Base-by-base conservation (phyloP, 2,888 invertebrate genomes). In the Kuschelorhynchus macadamiae region DNA sequence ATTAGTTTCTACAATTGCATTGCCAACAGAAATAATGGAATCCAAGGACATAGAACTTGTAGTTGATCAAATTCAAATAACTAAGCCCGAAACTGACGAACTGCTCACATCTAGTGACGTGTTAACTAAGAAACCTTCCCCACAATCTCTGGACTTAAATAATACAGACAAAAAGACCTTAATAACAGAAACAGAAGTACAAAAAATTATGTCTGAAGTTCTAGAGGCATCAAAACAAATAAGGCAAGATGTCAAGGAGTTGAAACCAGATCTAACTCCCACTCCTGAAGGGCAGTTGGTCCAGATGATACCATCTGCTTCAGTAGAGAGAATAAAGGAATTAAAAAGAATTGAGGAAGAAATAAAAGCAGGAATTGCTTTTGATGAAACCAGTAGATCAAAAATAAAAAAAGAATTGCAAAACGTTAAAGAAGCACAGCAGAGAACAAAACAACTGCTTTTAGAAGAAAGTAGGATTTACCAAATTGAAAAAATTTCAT, bases 251-350 rank as follows among this genome's bases (percentile, higher is more conserved):
- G 84, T 86, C 0, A 84, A 83, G 71, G 83, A 85, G 76, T 65
- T 86, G 8, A 85, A 85, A 76, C 86, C 86, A n/a, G 85, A 86
- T 74, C 75, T 86, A 61, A 86, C 85, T 1, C 85, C 85, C n/a
- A 86, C 85, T 1, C 85, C 85, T 1, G 85, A 85, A 72, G 85
- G 84, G 5, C 82, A 83, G 63, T 67, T 81, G 17, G 74, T 83
- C 33, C 78, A 80, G 33, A 76, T 84, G 60, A 60, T 82, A 46
- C 78, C 79, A 12, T 75, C 79, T 2, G 49, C 71, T 3, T 76
- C 78, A 11, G 57, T 61, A 16, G 78, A 79, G 56, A 76, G 77
- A 56, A 57, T 76, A 14, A 70, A 71, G 66, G 76, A 78, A 49
- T 46, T 76, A 49, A 72, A 72, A 63, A 67, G 72, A 70, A 76